Evolutionary conservation across 2,888 invertebrate genomes (phyloP).

Genomic region (Ypsolopha sequella): DNA sequence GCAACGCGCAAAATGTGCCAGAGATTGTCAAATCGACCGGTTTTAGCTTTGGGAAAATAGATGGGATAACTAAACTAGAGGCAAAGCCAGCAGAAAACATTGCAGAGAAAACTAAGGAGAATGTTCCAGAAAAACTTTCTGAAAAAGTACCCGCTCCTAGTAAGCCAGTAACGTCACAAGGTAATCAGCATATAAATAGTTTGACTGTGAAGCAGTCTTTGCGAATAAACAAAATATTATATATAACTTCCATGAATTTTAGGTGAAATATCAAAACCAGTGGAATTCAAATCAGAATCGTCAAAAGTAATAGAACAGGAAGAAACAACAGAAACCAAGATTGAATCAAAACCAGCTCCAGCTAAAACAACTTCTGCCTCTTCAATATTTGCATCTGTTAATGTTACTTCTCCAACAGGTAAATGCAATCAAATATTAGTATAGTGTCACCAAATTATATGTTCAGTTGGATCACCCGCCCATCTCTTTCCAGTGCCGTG

Average conservation of each 20-base stretch:
- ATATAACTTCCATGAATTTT: too few species aligned
- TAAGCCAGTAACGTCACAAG: not conserved
- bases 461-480: too few species aligned
- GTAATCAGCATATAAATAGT: too few species aligned
- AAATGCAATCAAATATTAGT: slow-evolving; percentile 4
- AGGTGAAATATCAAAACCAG: too few species aligned
- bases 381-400: slow-evolving; percentile 24
- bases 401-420: slow-evolving; percentile 18
- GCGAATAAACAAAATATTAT: too few species aligned
- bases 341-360: not conserved
- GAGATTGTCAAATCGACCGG: slow-evolving; percentile 3
- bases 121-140: slow-evolving; percentile 23
- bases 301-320: slow-evolving; percentile 14
- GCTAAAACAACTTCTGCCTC: slow-evolving; percentile 12
- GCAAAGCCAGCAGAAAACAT: not conserved
- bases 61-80: slow-evolving; percentile 4
- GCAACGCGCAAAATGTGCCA: slow-evolving; percentile 22
- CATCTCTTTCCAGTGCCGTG: too few species aligned
- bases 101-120: slow-evolving; percentile 32
- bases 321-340: slow-evolving; percentile 11
- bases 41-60: slow-evolving; percentile 1
- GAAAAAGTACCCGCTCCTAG: slow-evolving; percentile 9
- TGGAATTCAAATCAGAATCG: slow-evolving; percentile 13
- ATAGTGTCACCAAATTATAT: too few species aligned
- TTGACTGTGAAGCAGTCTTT: too few species aligned